Evolutionary conservation across 2,797 vertebrate species (phyloP).

Genomic region (Platalea minor): DNA sequence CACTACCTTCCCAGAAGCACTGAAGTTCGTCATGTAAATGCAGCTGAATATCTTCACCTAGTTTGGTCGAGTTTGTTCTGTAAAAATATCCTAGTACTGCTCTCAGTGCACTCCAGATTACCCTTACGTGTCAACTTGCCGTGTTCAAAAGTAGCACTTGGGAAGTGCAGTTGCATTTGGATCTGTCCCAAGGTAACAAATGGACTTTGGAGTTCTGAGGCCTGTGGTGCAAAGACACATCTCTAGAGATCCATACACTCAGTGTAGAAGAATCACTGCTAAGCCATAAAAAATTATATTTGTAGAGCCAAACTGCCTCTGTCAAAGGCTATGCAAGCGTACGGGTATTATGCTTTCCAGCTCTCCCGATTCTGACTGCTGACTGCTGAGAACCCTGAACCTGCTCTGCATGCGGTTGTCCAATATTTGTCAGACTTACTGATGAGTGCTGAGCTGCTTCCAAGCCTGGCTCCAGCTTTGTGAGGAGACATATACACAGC

Average conservation of each 20-base stretch:
- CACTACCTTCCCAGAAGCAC: not conserved
- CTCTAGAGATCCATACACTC: not conserved
- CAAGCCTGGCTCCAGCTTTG: not conserved
- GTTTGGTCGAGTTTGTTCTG: not conserved
- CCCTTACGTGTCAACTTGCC: not conserved
- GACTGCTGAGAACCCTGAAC: conserved; percentile 9
- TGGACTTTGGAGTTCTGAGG: not conserved
- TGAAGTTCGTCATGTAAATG: not conserved
- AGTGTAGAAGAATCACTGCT: not conserved
- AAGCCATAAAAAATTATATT: not conserved
- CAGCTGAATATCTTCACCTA: not conserved
- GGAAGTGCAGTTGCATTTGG: not conserved
- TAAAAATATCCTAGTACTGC: not conserved
- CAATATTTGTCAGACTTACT: not conserved
- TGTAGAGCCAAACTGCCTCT: not conserved
- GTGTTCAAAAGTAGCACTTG: not conserved
- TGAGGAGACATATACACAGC: not conserved
- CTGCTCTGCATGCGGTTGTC: not conserved
- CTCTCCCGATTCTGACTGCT: not conserved
- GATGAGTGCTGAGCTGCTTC: not conserved
- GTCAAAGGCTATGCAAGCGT: not conserved
- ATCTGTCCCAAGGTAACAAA: not conserved
- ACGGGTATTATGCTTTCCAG: not conserved
- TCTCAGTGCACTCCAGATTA: not conserved
- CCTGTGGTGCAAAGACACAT: not conserved